phyloP scores from a whole-genome alignment of 2,888 invertebrate genomes.

The Nebria salina region DNA sequence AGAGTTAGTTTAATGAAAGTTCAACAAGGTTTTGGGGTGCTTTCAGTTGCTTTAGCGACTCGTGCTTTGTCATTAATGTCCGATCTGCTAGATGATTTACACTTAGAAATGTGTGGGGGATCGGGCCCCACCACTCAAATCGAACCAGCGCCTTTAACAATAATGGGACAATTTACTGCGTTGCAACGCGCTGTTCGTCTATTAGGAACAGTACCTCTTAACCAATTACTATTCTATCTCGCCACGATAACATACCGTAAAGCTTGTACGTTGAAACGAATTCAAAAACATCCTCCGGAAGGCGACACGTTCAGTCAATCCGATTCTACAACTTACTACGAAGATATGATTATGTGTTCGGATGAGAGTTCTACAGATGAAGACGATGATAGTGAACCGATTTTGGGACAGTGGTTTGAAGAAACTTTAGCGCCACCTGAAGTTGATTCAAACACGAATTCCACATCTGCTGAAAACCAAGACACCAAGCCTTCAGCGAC shows the following conservation, averaged over 20 bases:
- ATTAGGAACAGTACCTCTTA: constrained; percentile 76
- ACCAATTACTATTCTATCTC: constrained; percentile 85
- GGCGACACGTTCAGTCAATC: constrained; percentile 87
- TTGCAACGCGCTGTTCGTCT: constrained; percentile 77
- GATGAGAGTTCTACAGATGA: constrained; percentile 91
- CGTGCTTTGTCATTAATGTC: constrained; percentile 82
- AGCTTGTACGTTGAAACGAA: constrained; percentile 84
- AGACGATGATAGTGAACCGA: constrained; percentile 84
- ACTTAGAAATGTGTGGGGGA: constrained; percentile 72
- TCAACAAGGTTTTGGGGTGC: constrained; percentile 88
- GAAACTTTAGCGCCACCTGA: constrained; percentile 88
- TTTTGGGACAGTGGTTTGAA: constrained; percentile 94
- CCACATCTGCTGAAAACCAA: constrained; percentile 66
- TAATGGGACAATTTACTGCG: constrained; percentile 73
- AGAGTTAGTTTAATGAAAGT: constrained; percentile 78
- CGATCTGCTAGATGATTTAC: constrained; percentile 79
- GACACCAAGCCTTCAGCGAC: constrained; percentile 64
- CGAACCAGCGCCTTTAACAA: constrained; percentile 71
- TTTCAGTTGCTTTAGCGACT: constrained; percentile 88
- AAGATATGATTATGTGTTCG: constrained; percentile 91
- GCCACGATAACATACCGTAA: constrained; percentile 92
- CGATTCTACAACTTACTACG: constrained; percentile 96
- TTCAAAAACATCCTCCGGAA: constrained; percentile 83
- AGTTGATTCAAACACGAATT: constrained; percentile 68
- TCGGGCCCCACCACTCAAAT: constrained; percentile 56